A percentile compares a stretch with the other conserved stretches of the same genome.
phyloP scores from a whole-genome alignment of 2,113 vertebrate species.

The Opisthocomus hoazin region DNA sequence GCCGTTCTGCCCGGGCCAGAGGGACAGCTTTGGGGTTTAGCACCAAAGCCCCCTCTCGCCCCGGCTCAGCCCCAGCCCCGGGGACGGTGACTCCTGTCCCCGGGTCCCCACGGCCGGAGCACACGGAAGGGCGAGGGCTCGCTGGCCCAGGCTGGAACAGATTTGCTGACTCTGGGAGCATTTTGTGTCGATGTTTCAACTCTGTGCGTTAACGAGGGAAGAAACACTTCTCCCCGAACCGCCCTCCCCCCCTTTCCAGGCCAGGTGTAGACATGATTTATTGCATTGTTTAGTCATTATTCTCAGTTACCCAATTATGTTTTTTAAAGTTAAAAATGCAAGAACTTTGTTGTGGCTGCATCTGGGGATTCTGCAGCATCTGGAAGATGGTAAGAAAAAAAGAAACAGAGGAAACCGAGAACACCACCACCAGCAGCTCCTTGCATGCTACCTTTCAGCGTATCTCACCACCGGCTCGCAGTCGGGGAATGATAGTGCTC shows the following conservation, averaged over 20 bases:
- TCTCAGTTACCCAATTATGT: conserved; percentile 67
- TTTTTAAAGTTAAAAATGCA: conserved; percentile 50
- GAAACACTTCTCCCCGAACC: neutral
- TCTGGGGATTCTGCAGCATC: conserved; percentile 65
- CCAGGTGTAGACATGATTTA: conserved; percentile 69
- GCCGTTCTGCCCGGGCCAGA: neutral
- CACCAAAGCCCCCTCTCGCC: neutral
- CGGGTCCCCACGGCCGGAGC: accelerated
- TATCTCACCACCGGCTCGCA: accelerated
- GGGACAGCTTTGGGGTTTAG: neutral
- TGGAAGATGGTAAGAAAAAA: conserved; percentile 49
- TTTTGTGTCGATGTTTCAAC: neutral
- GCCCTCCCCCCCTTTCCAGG: neutral
- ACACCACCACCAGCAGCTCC: neutral
- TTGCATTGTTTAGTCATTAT: conserved; percentile 58
- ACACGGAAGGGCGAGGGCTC: neutral
- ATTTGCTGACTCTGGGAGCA: conserved; percentile 36
- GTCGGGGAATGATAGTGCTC: neutral
- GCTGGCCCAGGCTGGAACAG: neutral
- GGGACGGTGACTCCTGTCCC: neutral
- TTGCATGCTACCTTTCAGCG: neutral
- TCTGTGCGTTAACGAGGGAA: conserved; percentile 15
- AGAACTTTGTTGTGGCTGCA: conserved; percentile 53
- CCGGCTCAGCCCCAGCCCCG: neutral
- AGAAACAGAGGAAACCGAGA: neutral